Base-by-base conservation (phyloP, 2,888 invertebrate species). In the Ethmia dodecea region DNA sequence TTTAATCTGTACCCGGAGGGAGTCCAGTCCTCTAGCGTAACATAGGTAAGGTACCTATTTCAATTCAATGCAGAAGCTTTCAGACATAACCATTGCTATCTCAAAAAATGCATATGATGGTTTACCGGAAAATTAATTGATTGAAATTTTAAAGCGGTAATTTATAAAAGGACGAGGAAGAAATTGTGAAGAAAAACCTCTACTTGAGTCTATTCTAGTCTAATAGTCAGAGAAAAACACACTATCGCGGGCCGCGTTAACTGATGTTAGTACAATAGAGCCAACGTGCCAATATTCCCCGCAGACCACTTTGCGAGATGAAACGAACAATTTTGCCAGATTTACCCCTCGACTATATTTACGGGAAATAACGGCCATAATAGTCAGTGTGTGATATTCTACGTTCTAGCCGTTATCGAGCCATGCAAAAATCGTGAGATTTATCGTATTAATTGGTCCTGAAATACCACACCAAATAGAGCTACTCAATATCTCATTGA, bases 321-420 rank as follows among this genome's bases (percentile, higher is more conserved):
- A 49, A 49, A 57, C 47, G 38, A 52, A 59, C 42, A 78, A 81
- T 84, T 86, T 84, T 80, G 84, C 83, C 83, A 81, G 83, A 79
- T 80, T 80, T 80, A 81, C 83, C 80, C 65, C 59, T 51, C 43
- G 45, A 53, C 53, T 60, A 61, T 45, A 50, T 47, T 49, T 55
- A 57, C 49, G 60, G 81, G 81, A 74, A 84, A 83, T 86, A 86
- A 83, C 84, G 84, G 84, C 83, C 83, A 81, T 68, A 52, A 49
- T 58, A 44, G 44, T 56, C 60, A 68, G 52, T 58, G 60, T 58
- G 62, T 66, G 61, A 66, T 42, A 47, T 52, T 63, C 77, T 77
- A 78, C 60, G 60, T 59, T 51, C 62, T 75, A 77, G 80, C 80
- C 81, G 75, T 76, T 65, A 52, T 60, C 55, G 55, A 60, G 52